These are phyloP conservation scores for Trachops cirrhosus DNA, from an alignment of 2,797 vertebrate genomes.

Conservation along the genomic window DNA sequence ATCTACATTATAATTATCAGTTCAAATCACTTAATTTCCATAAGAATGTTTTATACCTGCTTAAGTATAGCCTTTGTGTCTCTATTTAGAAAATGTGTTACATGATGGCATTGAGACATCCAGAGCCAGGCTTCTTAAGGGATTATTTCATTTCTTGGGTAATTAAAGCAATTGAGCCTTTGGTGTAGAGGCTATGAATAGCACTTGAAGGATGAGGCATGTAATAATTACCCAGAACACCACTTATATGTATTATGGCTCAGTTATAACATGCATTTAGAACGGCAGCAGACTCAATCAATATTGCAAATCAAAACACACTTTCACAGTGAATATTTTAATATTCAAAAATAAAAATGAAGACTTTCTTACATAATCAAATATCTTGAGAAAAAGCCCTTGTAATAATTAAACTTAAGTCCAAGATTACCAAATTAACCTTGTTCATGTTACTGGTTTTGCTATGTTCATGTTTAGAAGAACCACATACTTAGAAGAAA, in stretches of 20 bases:
- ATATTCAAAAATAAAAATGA: conserved; percentile 14
- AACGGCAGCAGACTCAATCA: background rate
- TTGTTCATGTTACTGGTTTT: background rate
- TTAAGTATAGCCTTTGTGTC: conserved; percentile 30
- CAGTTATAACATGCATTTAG: conserved; percentile 55
- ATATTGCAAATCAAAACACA: conserved; percentile 29
- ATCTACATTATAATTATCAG: background rate
- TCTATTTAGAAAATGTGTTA: conserved; percentile 48
- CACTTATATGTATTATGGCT: conserved; percentile 20
- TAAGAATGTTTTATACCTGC: background rate
- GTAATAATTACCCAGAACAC: conserved; percentile 55
- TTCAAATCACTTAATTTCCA: conserved; percentile 28
- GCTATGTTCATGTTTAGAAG: background rate
- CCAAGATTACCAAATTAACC: background rate
- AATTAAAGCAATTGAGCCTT: conserved; percentile 64
- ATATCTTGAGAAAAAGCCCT: conserved; percentile 11
- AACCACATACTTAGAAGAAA: background rate
- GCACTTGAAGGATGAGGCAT: conserved; percentile 45
- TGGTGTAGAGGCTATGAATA: conserved; percentile 49
- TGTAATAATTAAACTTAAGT: background rate
- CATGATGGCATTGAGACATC: conserved; percentile 11
- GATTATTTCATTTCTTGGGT: conserved; percentile 63
- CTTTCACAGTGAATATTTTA: background rate
- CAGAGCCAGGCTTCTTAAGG: conserved; percentile 26
- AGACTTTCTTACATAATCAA: background rate